These are phyloP conservation scores for Drosophila sproati DNA, from an alignment of 1,140 invertebrate species.

Conservation along the genomic window DNA sequence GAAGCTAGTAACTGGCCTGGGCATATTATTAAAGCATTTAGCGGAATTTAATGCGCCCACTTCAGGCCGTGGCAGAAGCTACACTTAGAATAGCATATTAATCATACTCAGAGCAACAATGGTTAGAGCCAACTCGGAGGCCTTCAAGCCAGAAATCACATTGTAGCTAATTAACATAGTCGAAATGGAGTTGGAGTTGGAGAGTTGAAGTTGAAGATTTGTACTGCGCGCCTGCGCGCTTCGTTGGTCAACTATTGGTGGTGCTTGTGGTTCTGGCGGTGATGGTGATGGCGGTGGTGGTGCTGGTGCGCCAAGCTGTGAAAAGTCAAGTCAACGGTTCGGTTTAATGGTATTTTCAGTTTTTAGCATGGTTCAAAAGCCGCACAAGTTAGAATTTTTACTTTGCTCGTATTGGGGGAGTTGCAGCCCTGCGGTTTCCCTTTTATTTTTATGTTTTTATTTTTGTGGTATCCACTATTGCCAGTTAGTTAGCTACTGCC, in stretches of 20 bases:
- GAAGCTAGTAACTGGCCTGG: slow-evolving; percentile 12
- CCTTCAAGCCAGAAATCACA: slow-evolving; percentile 77
- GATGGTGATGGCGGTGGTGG: slow-evolving; percentile 14
- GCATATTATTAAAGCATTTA: slow-evolving; percentile 81
- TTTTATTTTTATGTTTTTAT: slow-evolving; percentile 7
- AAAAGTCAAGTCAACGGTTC: slow-evolving; percentile 72
- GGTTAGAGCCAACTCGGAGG: slow-evolving; percentile 21
- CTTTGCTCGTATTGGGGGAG: slow-evolving; percentile 21
- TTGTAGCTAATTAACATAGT: slow-evolving; percentile 81
- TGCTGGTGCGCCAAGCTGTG: slow-evolving; percentile 68
- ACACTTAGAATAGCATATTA: slow-evolving; percentile 68
- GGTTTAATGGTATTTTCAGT: slow-evolving; percentile 63
- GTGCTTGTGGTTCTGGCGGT: slow-evolving; percentile 23
- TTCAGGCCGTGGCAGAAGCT: slow-evolving; percentile 41
- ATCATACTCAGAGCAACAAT: slow-evolving; percentile 63
- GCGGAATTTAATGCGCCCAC: slow-evolving; percentile 76
- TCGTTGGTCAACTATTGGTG: slow-evolving; percentile 61
- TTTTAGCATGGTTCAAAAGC: slow-evolving; percentile 55
- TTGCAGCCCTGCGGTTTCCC: slow-evolving; percentile 43
- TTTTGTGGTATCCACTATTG: slow-evolving; percentile 23
- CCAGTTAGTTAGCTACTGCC: slow-evolving; percentile 33
- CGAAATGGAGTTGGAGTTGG: slow-evolving; percentile 27
- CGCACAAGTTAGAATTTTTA: slow-evolving; percentile 50
- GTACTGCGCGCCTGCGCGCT: slow-evolving; percentile 75
- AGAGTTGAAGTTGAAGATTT: slow-evolving; percentile 34